These are phyloP conservation scores for Hylaea fasciaria DNA, from an alignment of 2,888 invertebrate species.

Conservation along the genomic window DNA sequence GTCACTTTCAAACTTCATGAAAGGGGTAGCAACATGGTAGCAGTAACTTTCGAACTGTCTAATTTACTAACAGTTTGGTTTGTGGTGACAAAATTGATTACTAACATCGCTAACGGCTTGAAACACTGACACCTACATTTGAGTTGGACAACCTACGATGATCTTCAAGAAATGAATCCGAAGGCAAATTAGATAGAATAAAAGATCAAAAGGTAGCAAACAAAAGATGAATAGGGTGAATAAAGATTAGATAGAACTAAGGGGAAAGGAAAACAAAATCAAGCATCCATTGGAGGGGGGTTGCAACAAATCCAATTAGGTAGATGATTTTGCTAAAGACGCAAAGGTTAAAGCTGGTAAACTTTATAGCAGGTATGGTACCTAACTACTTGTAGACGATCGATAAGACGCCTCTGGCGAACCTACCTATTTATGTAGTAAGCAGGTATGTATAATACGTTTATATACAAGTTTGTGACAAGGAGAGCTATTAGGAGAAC, in stretches of 20 bases:
- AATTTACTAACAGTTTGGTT: no score
- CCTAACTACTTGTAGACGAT: conserved; percentile 3
- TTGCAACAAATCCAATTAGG: conserved; percentile 31
- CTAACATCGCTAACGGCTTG: no score
- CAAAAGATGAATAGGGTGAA: conserved; percentile 27
- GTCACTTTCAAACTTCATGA: no score
- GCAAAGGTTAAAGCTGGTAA: conserved; percentile 17
- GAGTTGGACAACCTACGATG: background rate
- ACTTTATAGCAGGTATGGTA: conserved; percentile 1
- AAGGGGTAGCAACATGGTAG: no score
- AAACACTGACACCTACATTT: no score
- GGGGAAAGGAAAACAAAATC: conserved; percentile 27
- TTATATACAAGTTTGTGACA: conserved; percentile 25
- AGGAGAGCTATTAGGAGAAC: conserved; percentile 25
- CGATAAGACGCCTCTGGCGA: conserved; percentile 13
- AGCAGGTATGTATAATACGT: conserved; percentile 5
- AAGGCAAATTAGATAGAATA: conserved; percentile 21
- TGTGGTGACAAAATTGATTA: no score
- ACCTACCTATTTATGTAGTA: conserved; percentile 1
- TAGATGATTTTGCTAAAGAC: conserved; percentile 24
- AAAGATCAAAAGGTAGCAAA: conserved; percentile 25
- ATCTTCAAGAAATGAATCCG: conserved; percentile 12
- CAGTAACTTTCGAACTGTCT: background rate
- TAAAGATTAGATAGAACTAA: conserved; percentile 16
- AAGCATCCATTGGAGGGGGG: conserved; percentile 17